Evolutionary conservation across 2,113 vertebrate species (phyloP).

Genomic region (Rattus norvegicus): DNA sequence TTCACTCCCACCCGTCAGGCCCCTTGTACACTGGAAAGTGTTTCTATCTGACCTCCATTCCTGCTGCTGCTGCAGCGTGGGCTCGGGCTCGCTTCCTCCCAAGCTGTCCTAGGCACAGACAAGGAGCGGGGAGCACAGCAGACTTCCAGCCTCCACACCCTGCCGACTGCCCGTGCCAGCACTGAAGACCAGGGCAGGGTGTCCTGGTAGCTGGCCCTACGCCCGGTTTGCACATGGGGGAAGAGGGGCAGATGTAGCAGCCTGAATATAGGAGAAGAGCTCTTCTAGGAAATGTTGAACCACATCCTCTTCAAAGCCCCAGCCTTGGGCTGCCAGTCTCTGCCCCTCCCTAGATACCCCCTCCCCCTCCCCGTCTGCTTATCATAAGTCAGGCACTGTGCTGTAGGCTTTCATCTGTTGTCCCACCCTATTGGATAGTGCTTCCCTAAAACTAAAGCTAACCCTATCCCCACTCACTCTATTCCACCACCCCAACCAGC

Average conservation of each 20-base stretch:
- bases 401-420: neutral
- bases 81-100: slow-evolving; percentile 59
- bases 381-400: neutral
- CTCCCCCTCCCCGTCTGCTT: neutral
- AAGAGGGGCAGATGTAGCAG: neutral
- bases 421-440: neutral
- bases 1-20: neutral
- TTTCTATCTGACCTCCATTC: slow-evolving; percentile 33
- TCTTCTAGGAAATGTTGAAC: slow-evolving; percentile 8
- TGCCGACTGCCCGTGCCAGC: slow-evolving; percentile 38
- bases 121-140: slow-evolving; percentile 21
- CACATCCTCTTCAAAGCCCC: neutral
- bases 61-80: neutral
- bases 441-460: slow-evolving; percentile 5
- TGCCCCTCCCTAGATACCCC: neutral
- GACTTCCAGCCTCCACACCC: slow-evolving; percentile 60
- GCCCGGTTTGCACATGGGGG: neutral
- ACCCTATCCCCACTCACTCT: neutral
- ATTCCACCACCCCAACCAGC: neutral
- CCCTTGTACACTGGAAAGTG: neutral
- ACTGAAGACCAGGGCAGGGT: slow-evolving; percentile 53
- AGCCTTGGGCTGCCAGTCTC: neutral
- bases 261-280: neutral
- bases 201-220: slow-evolving; percentile 24
- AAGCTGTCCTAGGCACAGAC: slow-evolving; percentile 67